phyloP scores from a whole-genome alignment of 2,888 invertebrate species.

The Slavum lentiscoides region DNA sequence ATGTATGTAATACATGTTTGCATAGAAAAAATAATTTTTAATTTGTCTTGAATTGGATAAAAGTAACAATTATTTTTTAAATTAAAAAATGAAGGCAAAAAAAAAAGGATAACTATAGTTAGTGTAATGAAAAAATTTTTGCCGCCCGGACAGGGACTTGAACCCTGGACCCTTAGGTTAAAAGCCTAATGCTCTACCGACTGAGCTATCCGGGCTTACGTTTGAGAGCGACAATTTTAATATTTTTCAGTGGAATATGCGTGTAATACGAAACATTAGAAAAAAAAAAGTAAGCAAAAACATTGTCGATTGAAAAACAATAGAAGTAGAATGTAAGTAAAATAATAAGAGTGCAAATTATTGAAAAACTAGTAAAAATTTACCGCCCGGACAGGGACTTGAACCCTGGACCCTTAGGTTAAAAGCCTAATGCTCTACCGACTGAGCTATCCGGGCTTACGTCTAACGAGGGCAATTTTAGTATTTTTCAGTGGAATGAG shows the following conservation, averaged over 20 bases:
- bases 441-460: conserved; percentile 59
- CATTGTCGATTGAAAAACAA: too few species aligned
- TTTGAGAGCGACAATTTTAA: neutral
- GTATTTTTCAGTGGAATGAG: neutral
- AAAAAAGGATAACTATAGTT: too few species aligned
- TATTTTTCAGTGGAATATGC: neutral
- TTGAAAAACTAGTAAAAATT: neutral
- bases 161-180: conserved; percentile 59
- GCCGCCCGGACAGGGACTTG: conserved; percentile 59
- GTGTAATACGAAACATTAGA: too few species aligned
- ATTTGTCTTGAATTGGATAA: too few species aligned
- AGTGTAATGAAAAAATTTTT: neutral
- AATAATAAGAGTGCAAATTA: too few species aligned
- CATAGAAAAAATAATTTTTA: too few species aligned
- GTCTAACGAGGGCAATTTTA: neutral
- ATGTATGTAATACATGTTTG: too few species aligned
- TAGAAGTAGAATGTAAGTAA: too few species aligned
- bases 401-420: conserved; percentile 59
- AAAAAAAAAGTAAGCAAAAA: too few species aligned
- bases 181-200: conserved; percentile 59
- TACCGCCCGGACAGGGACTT: conserved; percentile 58
- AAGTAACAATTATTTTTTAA: too few species aligned
- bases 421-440: conserved; percentile 59
- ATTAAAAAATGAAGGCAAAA: too few species aligned
- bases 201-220: conserved; percentile 58